phyloP scores from a whole-genome alignment of 1,140 invertebrate genomes.

The Sitobion miscanthi region DNA sequence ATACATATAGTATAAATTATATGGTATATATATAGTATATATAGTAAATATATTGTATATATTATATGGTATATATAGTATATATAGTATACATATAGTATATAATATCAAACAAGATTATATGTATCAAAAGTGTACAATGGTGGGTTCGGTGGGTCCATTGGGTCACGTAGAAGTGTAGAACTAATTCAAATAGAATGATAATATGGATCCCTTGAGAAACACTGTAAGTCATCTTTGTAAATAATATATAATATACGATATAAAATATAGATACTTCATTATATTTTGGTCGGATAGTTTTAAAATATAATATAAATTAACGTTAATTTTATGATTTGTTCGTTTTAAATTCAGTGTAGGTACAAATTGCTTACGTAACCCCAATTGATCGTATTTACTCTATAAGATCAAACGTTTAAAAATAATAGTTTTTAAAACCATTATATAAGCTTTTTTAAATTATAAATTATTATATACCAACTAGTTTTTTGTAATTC shows the following conservation, averaged over 20 bases:
- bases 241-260: neutral
- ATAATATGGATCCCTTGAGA: constrained; percentile 14
- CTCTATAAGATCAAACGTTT: neutral
- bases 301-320: neutral
- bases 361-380: neutral
- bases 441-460: neutral
- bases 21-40: too few species aligned
- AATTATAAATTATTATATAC: neutral
- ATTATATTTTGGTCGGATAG: neutral
- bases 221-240: neutral
- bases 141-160: neutral
- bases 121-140: neutral
- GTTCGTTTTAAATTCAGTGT: neutral
- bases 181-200: neutral
- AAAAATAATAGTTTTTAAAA: neutral
- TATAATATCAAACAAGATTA: neutral
- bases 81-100: neutral
- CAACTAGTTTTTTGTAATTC: neutral
- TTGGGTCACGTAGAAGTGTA: too few species aligned
- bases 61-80: too few species aligned
- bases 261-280: too few species aligned
- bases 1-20: too few species aligned
- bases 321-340: neutral
- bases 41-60: too few species aligned
- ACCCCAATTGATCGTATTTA: neutral